Evolutionary conservation across 2,113 vertebrate species (phyloP).

Genomic region (Chloroceryle aenea): DNA sequence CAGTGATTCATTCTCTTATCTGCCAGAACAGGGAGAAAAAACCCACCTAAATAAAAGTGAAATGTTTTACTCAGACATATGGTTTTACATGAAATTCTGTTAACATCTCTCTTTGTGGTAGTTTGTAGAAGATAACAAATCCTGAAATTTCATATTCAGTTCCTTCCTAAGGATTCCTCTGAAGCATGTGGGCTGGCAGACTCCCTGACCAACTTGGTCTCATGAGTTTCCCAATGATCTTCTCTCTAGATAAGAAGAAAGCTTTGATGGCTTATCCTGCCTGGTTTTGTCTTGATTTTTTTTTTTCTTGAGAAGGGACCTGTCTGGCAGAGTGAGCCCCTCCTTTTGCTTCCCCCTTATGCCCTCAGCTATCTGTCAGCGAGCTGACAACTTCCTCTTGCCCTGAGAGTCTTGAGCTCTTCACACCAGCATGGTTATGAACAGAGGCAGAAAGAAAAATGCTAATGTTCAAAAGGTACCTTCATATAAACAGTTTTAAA

Average conservation of each 20-base stretch:
- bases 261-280: neutral
- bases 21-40: constrained; percentile 27
- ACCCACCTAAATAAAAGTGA: constrained; percentile 31
- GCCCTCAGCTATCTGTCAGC: neutral
- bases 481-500: neutral
- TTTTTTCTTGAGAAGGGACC: neutral
- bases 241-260: neutral
- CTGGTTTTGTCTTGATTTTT: neutral
- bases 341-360: neutral
- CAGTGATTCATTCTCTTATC: constrained; percentile 63
- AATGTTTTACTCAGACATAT: neutral
- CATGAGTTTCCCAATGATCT: neutral
- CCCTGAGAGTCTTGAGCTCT: neutral
- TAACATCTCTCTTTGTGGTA: neutral
- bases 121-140: neutral
- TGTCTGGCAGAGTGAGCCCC: neutral
- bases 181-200: neutral
- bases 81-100: neutral
- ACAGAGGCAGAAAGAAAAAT: neutral
- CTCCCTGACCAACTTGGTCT: neutral
- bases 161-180: constrained; percentile 26
- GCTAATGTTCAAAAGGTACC: neutral
- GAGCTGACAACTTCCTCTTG: neutral
- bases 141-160: neutral
- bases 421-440: fast-evolving